phyloP scores from a whole-genome alignment of 2,888 invertebrate genomes.

The Scaptomyza caliginosa region DNA sequence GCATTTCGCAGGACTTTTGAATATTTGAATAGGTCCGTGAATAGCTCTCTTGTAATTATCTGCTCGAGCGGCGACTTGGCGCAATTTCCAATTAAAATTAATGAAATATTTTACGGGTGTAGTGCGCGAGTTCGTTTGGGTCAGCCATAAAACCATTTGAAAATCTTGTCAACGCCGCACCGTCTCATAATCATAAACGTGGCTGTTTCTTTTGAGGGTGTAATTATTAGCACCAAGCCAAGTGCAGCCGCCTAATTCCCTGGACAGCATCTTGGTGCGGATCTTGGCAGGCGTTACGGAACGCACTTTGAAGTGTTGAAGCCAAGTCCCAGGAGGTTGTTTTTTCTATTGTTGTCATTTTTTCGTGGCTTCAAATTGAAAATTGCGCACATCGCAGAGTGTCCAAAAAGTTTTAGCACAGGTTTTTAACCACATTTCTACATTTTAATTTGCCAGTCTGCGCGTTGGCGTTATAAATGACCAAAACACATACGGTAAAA shows the following conservation, averaged over 20 bases:
- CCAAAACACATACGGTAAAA: constrained; percentile 72
- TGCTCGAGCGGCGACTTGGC: constrained; percentile 69
- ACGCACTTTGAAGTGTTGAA: constrained; percentile 70
- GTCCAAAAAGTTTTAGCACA: constrained; percentile 46
- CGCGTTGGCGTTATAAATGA: constrained; percentile 68
- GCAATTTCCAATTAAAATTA: constrained; percentile 83
- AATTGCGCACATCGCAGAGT: constrained; percentile 41
- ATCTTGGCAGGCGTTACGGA: constrained; percentile 30
- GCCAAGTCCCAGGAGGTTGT: constrained; percentile 47
- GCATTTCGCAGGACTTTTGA: constrained; percentile 47
- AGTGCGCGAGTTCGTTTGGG: constrained; percentile 30
- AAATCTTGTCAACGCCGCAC: constrained; percentile 78
- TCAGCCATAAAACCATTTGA: constrained; percentile 78
- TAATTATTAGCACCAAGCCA: constrained; percentile 69
- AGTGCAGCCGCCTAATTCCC: constrained; percentile 53
- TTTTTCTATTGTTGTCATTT: constrained; percentile 1
- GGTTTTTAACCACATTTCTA: constrained; percentile 38
- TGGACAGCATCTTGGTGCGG: constrained; percentile 14
- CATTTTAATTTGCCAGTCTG: constrained; percentile 70
- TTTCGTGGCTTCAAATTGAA: constrained; percentile 60
- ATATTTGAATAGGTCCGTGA: constrained; percentile 63
- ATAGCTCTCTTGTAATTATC: constrained; percentile 76
- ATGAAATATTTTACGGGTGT: constrained; percentile 80
- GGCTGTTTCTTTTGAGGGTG: constrained; percentile 34
- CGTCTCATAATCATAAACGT: constrained; percentile 73